Conservation (phyloP, 2,113 vertebrate genomes). For the Anser cygnoides region DNA sequence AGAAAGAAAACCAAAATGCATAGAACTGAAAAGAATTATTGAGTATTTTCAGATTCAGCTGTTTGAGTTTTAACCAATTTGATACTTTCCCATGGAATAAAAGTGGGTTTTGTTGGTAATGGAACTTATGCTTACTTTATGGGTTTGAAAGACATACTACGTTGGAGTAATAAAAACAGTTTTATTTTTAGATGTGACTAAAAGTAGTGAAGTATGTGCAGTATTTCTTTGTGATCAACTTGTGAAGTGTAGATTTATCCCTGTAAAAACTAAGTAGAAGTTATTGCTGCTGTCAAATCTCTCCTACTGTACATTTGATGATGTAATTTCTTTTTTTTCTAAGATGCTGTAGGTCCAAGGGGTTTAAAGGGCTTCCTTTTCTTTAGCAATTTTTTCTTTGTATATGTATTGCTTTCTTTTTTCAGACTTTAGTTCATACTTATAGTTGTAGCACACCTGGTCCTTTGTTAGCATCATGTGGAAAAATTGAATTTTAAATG, state of each 20-base stretch:
- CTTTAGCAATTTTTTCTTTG: neutral
- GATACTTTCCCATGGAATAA: neutral
- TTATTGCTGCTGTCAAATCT: neutral
- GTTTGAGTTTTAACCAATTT: neutral
- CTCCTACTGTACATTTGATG: neutral
- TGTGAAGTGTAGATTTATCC: neutral
- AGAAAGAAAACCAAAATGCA: neutral
- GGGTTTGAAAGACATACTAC: neutral
- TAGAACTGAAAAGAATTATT: neutral
- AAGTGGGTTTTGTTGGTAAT: neutral
- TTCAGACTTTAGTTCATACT: neutral
- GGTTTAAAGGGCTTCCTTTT: neutral
- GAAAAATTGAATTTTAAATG: neutral
- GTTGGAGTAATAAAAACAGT: neutral
- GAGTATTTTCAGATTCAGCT: neutral
- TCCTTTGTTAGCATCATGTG: neutral
- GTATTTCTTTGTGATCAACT: neutral
- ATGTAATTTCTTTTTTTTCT: neutral
- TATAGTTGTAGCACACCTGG: neutral
- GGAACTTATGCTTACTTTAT: neutral
- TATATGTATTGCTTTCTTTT: neutral
- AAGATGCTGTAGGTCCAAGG: neutral
- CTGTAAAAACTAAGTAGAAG: neutral
- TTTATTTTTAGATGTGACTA: neutral
- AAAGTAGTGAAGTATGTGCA: accelerated